Evolutionary conservation across 2,888 invertebrate genomes (phyloP).

Genomic region (Orgyia antiqua): DNA sequence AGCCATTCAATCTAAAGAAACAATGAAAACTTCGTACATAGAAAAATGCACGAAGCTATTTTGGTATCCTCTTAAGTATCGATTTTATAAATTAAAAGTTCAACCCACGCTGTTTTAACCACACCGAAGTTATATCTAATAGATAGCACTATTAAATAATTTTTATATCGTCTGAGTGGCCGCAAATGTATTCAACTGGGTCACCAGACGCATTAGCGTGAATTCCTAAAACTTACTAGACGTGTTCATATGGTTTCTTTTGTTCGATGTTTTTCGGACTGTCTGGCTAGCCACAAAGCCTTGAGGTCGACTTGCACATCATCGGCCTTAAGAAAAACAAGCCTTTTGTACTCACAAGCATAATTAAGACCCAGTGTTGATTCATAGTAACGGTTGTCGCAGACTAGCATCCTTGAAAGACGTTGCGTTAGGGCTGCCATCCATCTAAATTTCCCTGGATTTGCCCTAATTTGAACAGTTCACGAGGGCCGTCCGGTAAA

Average conservation of each 20-base stretch:
- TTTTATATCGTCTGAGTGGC: constrained; percentile 31
- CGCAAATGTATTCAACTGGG: constrained; percentile 53
- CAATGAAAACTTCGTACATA: too few species aligned
- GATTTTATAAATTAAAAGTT: background rate
- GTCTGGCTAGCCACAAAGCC: constrained; percentile 37
- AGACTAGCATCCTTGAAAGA: constrained; percentile 9
- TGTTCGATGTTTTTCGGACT: constrained; percentile 46
- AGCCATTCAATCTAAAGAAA: too few species aligned
- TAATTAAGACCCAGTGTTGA: constrained; percentile 19
- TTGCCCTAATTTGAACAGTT: too few species aligned
- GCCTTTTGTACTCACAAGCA: constrained; percentile 16
- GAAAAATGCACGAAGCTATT: too few species aligned
- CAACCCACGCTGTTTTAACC: constrained; percentile 16
- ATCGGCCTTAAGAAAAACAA: constrained; percentile 23
- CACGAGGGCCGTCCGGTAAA: too few species aligned
- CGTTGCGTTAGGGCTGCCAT: too few species aligned
- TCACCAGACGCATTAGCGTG: constrained; percentile 67
- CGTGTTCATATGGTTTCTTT: constrained; percentile 50
- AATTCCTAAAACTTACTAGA: constrained; percentile 58
- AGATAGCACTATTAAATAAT: constrained; percentile 39
- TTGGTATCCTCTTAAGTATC: too few species aligned
- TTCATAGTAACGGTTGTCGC: constrained; percentile 18
- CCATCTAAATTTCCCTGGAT: too few species aligned
- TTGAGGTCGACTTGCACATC: constrained; percentile 29
- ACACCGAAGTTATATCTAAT: constrained; percentile 26